Evolutionary conservation across 2,797 vertebrate genomes (phyloP).

Genomic region (Crocidura indochinensis): DNA sequence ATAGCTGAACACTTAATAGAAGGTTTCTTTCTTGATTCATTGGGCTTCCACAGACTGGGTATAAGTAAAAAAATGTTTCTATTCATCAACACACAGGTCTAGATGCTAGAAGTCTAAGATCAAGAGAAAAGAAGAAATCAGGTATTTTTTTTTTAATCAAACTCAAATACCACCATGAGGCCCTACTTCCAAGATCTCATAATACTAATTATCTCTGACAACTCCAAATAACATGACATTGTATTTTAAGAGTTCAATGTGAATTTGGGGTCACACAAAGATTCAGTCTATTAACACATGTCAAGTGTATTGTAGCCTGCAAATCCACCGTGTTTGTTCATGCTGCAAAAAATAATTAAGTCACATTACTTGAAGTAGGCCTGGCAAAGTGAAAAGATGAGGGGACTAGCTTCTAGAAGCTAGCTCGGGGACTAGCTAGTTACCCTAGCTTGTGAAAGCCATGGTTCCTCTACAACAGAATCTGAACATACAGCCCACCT

Average conservation of each 20-base stretch:
- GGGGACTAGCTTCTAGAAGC: not conserved
- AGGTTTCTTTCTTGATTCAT: no score
- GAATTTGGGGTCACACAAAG: no score
- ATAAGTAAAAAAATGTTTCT: not conserved
- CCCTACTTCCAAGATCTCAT: not conserved
- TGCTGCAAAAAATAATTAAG: not conserved
- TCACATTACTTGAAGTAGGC: no score
- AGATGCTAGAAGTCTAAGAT: not conserved
- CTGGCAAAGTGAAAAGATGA: accelerated
- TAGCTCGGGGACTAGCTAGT: not conserved
- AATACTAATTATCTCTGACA: not conserved
- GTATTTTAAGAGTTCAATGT: not conserved
- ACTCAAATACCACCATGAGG: not conserved
- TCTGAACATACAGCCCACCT: not conserved
- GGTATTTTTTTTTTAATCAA: not conserved
- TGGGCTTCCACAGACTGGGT: not conserved
- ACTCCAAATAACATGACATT: no score
- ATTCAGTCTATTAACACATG: not conserved
- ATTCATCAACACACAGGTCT: not conserved
- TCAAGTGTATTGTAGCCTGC: not conserved
- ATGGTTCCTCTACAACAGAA: not conserved
- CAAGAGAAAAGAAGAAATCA: not conserved
- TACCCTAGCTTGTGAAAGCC: not conserved
- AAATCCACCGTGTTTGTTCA: no score
- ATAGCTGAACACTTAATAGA: not conserved